Evolutionary conservation across 2,797 vertebrate genomes (phyloP), one percentile per base, ranked within the genome.

Genomic region (Fratercula arctica): DNA sequence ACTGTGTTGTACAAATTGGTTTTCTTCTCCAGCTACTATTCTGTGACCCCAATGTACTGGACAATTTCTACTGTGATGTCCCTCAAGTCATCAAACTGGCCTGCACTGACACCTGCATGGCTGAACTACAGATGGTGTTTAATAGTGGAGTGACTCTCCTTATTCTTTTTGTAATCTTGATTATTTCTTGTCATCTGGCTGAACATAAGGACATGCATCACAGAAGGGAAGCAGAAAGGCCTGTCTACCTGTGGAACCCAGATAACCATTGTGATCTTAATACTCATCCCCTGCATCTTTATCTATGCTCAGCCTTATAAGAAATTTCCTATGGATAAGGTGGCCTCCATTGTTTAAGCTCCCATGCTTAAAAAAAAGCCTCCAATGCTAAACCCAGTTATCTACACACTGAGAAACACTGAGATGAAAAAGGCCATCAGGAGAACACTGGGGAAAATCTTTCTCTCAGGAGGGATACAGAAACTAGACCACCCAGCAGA

Each of bases 41-140:
- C 80, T 97, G 96, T 59, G 95, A 96, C 23, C 94, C 96, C 74
- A 97, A 96, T 14, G 41, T 76, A 7, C 74, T 97, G 56, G 95
- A 96, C 26, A 95, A 60, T 61, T 97, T 97, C 74, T 97, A 91
- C 64, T 97, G 97, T 31, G 93, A 97, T 5, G 45, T 97, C 21
- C 96, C 95, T 31, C 95, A 97, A 13, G 80, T 97, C 11, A n/a
- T 96, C 10, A 92, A 78, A 12, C 82, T 97, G 41, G 94, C 96
- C 54, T 97, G 96, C 70, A 33, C 78, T 1, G 75, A 89, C 35
- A 96, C 90, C 28, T 31, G 0, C n/a, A 8, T 12, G 33, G 69
- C 87, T 46, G 89, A 64, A 1, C 81, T 93, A 3, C 85, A 96
- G 63, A 73, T 92, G 69, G 90, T 94, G 53, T 88, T 33, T 33